Conservation (phyloP, 2,113 vertebrate species). For the Helogale parvula region DNA sequence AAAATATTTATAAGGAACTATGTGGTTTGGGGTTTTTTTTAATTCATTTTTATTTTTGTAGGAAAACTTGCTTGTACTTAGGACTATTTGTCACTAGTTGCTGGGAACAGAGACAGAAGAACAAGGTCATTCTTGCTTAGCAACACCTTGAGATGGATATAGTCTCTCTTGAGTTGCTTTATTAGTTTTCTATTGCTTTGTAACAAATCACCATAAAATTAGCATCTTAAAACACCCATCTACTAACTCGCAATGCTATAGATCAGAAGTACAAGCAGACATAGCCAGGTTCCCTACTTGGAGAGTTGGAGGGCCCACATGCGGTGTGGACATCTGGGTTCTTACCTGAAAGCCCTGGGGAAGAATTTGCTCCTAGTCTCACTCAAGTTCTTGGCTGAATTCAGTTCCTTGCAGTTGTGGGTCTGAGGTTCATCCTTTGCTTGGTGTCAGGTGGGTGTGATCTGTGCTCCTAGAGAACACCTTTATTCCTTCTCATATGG, state of each 20-base stretch:
- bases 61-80: not conserved
- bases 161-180: not conserved
- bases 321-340: not conserved
- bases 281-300: not conserved
- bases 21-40: not conserved
- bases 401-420: not conserved
- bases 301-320: not conserved
- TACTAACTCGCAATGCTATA: not conserved
- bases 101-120: not conserved
- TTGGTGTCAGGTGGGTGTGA: not conserved
- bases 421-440: not conserved
- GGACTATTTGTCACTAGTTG: not conserved
- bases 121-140: not conserved
- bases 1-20: conserved; percentile 40
- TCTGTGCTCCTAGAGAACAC: not conserved
- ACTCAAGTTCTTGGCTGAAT: not conserved
- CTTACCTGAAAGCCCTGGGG: not conserved
- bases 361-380: not conserved
- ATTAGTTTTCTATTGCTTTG: not conserved
- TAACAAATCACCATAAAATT: not conserved
- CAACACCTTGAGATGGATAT: not conserved
- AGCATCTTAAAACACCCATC: not conserved
- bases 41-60: not conserved
- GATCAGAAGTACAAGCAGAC: not conserved
- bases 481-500: not conserved